Base-by-base conservation (phyloP, 2,888 invertebrate species). In the Acanthosepion pharaonis region DNA sequence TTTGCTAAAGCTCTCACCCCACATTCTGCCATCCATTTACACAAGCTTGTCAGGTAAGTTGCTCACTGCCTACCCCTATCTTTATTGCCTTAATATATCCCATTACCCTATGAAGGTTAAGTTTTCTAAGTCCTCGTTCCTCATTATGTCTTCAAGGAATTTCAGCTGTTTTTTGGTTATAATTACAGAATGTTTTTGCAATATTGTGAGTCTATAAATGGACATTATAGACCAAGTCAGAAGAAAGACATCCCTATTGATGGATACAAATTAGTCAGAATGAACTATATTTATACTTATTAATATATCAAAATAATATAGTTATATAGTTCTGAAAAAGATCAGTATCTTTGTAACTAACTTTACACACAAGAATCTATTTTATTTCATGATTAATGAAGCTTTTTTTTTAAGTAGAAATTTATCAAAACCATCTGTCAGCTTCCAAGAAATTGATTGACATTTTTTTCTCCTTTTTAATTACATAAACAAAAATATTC, bases 131-230 rank as follows among this genome's bases (percentile, higher is more conserved):
- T 2, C 42, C 42, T 42, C 42, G 3, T 42, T 42, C 42, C 42
- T 42, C 42, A 42, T 1, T 42, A 42, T 42, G 42, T 42, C 42
- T 42, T 42, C 42, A 42, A 42, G 42, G 42, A 42, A 42, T 42
- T 42, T 42, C 42, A 42, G 42, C 42, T 42, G 42, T 42, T 42
- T 42, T 42, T 42, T 42, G 42, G 42, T 42, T 42, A 42, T 42
- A 78, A 78, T 78, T 78, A 78, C 78, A 78, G n/a, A 78, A 78
- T 78, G 78, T n/a, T n/a, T n/a, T n/a, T n/a, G 11, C n/a, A 78
- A 78, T n/a, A 78, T 78, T 78, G n/a, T 11, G 5, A n/a, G n/a
- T 78, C 78, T 78, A 78, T 33, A 78, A 78, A n/a, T 15, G 15
- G 78, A 78, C n/a, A 33, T n/a, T 15, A 33, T n/a, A n/a, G 11